Conservation (phyloP, 2,113 vertebrate species). For the Plectropomus leopardus region DNA sequence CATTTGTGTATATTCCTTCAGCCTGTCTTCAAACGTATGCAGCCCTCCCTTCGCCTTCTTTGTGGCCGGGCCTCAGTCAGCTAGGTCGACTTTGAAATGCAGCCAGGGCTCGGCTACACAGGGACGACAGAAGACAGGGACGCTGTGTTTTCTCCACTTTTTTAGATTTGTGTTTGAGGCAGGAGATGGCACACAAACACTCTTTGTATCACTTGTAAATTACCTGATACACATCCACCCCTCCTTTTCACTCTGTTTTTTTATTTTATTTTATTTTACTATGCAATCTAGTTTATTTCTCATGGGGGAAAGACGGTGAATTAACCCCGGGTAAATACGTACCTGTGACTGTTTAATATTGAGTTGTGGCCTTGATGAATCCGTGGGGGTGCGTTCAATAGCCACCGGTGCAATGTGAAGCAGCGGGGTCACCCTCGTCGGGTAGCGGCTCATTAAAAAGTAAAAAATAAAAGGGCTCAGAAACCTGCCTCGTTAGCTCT, state of each 20-base stretch:
- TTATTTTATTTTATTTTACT: constrained; percentile 22
- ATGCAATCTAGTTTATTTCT: constrained; percentile 63
- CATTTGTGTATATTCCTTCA: constrained; percentile 40
- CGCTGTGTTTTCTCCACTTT: constrained; percentile 16
- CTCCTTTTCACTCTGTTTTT: background rate
- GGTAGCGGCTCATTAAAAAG: constrained; percentile 73
- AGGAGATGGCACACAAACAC: background rate
- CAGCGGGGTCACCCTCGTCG: constrained; percentile 65
- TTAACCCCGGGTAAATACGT: constrained; percentile 66
- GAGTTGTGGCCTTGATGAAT: constrained; percentile 67
- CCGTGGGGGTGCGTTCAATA: constrained; percentile 56
- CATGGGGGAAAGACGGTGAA: constrained; percentile 34
- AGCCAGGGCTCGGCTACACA: constrained; percentile 31
- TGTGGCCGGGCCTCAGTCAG: constrained; percentile 26
- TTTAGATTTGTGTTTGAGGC: constrained; percentile 37
- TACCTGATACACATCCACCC: constrained; percentile 8
- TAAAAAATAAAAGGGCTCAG: constrained; percentile 31
- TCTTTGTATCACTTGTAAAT: constrained; percentile 12
- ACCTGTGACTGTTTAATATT: constrained; percentile 68
- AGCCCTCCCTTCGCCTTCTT: constrained; percentile 11
- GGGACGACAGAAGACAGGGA: constrained; percentile 17
- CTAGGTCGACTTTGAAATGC: constrained; percentile 55
- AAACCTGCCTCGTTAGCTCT: constrained; percentile 70
- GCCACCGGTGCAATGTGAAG: constrained; percentile 24
- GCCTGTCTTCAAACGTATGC: constrained; percentile 32